These are phyloP conservation scores for Copidosoma floridanum DNA, from an alignment of 1,140 invertebrate genomes.

Conservation along the genomic window DNA sequence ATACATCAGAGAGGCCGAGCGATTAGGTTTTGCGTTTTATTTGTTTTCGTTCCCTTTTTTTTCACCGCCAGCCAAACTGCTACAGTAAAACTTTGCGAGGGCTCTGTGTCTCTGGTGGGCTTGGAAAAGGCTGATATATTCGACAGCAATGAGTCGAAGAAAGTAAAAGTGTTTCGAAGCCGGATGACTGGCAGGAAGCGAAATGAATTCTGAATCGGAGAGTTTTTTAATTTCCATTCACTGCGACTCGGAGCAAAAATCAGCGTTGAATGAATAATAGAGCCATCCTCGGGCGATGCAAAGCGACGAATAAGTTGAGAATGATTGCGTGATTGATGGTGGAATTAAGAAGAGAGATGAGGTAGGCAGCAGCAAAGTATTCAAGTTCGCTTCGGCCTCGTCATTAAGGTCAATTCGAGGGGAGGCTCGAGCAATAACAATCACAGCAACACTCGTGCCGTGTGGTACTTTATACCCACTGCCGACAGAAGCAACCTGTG, in stretches of 20 bases:
- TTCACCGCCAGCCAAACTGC: too few relatives aligned
- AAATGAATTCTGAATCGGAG: background rate
- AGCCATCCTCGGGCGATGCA: constrained; percentile 31
- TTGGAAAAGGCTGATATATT: too few relatives aligned
- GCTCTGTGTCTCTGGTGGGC: too few relatives aligned
- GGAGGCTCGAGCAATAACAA: too few relatives aligned
- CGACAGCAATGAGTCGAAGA: too few relatives aligned
- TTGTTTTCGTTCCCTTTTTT: too few relatives aligned
- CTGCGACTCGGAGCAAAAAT: constrained; percentile 32
- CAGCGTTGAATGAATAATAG: constrained; percentile 50
- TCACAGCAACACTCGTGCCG: too few relatives aligned
- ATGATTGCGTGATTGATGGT: constrained; percentile 22
- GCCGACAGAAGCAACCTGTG: background rate
- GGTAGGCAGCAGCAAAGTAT: background rate
- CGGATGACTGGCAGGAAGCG: background rate
- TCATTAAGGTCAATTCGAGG: constrained; percentile 26
- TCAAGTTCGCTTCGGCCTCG: background rate
- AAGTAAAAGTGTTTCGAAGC: too few relatives aligned
- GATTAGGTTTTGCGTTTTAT: too few relatives aligned
- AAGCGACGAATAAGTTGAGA: constrained; percentile 22
- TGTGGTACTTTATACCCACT: background rate
- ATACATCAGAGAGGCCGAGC: too few relatives aligned
- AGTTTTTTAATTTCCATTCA: background rate
- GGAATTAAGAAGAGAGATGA: constrained; percentile 9
- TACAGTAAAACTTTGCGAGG: too few relatives aligned